Conservation (phyloP, 2,888 invertebrate genomes). For the Volucella bombylans region DNA sequence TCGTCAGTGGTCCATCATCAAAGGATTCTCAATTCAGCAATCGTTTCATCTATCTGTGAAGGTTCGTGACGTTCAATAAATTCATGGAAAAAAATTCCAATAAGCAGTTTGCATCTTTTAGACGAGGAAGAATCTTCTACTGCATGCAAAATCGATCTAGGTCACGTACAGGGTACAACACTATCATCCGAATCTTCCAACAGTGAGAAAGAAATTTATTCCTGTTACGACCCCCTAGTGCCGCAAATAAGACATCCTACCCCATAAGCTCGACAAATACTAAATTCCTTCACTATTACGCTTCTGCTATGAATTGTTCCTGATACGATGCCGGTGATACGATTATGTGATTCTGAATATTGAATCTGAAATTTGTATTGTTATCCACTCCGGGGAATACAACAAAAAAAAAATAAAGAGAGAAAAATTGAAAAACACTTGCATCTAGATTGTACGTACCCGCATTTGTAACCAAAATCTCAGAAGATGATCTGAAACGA, state of each 20-base stretch:
- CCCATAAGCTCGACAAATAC: constrained; percentile 39
- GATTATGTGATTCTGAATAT: constrained; percentile 38
- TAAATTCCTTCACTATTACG: background rate
- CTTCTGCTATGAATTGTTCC: too few species aligned
- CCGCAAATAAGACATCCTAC: constrained; percentile 13
- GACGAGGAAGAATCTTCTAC: background rate
- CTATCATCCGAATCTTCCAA: constrained; percentile 31
- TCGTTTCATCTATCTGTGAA: constrained; percentile 19
- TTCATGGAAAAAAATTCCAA: constrained; percentile 9
- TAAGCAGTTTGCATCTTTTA: background rate
- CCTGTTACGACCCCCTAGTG: background rate
- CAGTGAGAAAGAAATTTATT: background rate
- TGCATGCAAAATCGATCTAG: constrained; percentile 45
- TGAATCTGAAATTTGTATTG: constrained; percentile 41
- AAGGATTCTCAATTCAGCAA: constrained; percentile 10
- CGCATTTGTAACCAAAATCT: constrained; percentile 63
- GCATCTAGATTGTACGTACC: constrained; percentile 55
- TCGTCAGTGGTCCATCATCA: constrained; percentile 7
- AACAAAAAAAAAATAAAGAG: constrained; percentile 7
- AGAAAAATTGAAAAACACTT: constrained; percentile 55
- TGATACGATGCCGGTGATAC: background rate
- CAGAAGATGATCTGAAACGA: constrained; percentile 46
- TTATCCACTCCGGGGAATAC: constrained; percentile 37
- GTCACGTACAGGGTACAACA: constrained; percentile 45
- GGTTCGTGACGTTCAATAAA: constrained; percentile 50